These are phyloP conservation scores for Ctenicera cuprea DNA, from an alignment of 2,888 invertebrate species.

Conservation along the genomic window DNA sequence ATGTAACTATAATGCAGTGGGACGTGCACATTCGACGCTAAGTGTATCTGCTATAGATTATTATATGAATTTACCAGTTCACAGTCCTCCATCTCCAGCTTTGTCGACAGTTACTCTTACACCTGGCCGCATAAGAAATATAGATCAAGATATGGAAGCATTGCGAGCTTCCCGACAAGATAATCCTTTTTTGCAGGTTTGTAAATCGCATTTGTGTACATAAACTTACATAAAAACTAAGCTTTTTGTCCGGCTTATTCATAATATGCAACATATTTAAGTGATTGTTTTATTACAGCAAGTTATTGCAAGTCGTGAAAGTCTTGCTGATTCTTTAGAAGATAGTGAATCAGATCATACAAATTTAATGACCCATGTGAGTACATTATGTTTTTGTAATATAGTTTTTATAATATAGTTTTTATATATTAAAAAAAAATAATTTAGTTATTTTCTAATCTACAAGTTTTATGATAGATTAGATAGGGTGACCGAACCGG, in stretches of 20 bases:
- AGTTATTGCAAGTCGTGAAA: slow-evolving; percentile 88
- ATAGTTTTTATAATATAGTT: too few relatives aligned
- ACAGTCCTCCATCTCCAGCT: slow-evolving; percentile 74
- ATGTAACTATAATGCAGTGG: slow-evolving; percentile 63
- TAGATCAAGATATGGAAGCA: slow-evolving; percentile 90
- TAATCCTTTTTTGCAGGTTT: slow-evolving; percentile 88
- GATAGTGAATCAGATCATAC: slow-evolving; percentile 86
- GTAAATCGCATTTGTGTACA: too few relatives aligned
- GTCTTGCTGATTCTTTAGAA: slow-evolving; percentile 83
- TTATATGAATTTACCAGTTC: slow-evolving; percentile 68
- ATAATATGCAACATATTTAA: slow-evolving; percentile 2
- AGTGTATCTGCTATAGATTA: slow-evolving; percentile 71
- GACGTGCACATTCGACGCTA: slow-evolving; percentile 69
- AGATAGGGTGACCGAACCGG: too few relatives aligned
- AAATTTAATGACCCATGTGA: slow-evolving; percentile 85
- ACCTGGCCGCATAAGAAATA: slow-evolving; percentile 84
- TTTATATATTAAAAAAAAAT: too few relatives aligned
- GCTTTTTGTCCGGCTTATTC: slow-evolving; percentile 22
- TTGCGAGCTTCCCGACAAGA: slow-evolving; percentile 87
- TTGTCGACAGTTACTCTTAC: slow-evolving; percentile 81
- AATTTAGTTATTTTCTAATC: too few relatives aligned
- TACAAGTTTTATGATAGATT: too few relatives aligned
- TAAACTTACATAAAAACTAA: slow-evolving; percentile 28
- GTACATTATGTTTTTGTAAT: slow-evolving; percentile 17
- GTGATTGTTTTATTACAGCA: slow-evolving; percentile 71